Evolutionary conservation across 1,140 invertebrate species (phyloP).

Genomic region (Sminthurinus signatus): DNA sequence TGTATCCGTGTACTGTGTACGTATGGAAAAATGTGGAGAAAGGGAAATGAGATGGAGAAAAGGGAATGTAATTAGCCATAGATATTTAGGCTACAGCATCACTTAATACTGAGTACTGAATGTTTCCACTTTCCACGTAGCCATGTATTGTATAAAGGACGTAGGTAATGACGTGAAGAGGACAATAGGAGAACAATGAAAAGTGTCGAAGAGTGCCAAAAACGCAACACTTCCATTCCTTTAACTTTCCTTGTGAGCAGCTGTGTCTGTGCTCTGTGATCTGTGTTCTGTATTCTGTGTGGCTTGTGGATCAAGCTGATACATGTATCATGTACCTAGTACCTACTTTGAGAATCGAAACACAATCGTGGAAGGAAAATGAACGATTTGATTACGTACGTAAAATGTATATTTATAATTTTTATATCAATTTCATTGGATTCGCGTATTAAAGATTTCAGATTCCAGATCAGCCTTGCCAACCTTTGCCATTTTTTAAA

Average conservation of each 20-base stretch:
- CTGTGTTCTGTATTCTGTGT: too few species aligned
- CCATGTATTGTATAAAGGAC: neutral
- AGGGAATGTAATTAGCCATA: constrained; percentile 22
- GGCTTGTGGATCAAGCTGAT: too few species aligned
- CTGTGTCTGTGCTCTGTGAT: neutral
- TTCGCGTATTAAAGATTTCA: too few species aligned
- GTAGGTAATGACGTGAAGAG: neutral
- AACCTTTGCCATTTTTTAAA: too few species aligned
- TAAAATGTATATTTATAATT: neutral
- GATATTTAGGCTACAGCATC: constrained; percentile 12
- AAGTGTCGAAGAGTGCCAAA: neutral
- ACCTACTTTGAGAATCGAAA: constrained; percentile 1
- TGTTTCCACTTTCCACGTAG: neutral
- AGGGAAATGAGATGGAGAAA: neutral
- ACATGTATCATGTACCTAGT: too few species aligned
- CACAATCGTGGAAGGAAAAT: constrained; percentile 8
- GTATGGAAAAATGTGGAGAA: neutral
- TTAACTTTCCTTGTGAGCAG: constrained; percentile 3
- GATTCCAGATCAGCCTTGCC: too few species aligned
- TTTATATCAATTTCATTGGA: too few species aligned
- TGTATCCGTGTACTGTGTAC: neutral
- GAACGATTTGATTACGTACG: neutral
- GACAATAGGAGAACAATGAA: constrained; percentile 20
- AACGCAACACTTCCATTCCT: neutral
- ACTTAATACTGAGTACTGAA: neutral